Evolutionary conservation across 2,113 vertebrate genomes (phyloP), one percentile per base, ranked within the genome.

Genomic region (Oncorhynchus tshawytscha): DNA sequence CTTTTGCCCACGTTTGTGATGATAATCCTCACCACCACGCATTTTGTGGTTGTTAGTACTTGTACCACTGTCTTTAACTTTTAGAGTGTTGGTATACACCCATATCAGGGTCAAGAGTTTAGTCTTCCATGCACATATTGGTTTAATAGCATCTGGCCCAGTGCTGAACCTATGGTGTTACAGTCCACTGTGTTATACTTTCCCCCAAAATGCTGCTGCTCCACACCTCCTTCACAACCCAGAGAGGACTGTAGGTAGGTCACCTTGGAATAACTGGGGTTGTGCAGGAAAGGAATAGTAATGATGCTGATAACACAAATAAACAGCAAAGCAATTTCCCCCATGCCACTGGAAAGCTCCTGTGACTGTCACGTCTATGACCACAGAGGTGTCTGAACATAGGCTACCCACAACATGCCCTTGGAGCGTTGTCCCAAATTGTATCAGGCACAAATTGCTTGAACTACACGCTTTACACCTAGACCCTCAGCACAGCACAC

Each of bases 391-490:
- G 86, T 83, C 84, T 75, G 79, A 79, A 89, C 84, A 83, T 60
- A 59, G 39, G 39, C 39, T 45, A 11, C 49, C 74, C 65, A 24
- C 16, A 29, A 67, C 65, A 31, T 1, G 82, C 88, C 90, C 85
- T 81, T 6, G 84, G 85, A 88, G 88, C 77, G 76, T 54, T 54
- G 88, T 89, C 91, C 86, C 73, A 81, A 82, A 90, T 93, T 88
- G 83, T 90, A 92, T 93, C 91, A 91, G 88, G 90, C 87, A 88
- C 85, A 84, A 78, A 86, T 84, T 83, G 74, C 82, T 85, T 90
- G 91, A 92, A 90, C 91, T 84, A 9, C 75, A 72, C 64, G 48
- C 68, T 76, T 85, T 84, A 78, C 29, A 20, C 75, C 73, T 73
- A 74, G 48, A 81, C 73, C 71, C 84, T 70, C 76, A 71, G 54